phyloP scores from a whole-genome alignment of 2,888 invertebrate genomes.

The Thymelicus lineola region DNA sequence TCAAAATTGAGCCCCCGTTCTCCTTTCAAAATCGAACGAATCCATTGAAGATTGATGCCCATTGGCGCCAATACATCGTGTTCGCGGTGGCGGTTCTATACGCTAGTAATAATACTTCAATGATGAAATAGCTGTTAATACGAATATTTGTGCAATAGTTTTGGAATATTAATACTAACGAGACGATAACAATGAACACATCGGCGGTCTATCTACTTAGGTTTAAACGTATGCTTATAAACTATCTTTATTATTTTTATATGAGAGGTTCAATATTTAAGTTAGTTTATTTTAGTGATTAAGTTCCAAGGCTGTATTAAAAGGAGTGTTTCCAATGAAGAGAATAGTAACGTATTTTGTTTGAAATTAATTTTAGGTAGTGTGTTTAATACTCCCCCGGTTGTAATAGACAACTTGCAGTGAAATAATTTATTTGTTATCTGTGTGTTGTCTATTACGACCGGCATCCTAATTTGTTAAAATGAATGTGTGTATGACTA shows the following conservation, averaged over 20 bases:
- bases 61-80: too few relatives aligned
- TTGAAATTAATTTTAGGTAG: slow-evolving; percentile 55
- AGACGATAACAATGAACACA: slow-evolving; percentile 58
- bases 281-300: slow-evolving; percentile 79
- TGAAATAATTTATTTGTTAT: slow-evolving; percentile 43
- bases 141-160: slow-evolving; percentile 42
- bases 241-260: slow-evolving; percentile 75
- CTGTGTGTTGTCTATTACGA: slow-evolving; percentile 61
- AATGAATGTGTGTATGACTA: slow-evolving; percentile 79
- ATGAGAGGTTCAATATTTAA: slow-evolving; percentile 81
- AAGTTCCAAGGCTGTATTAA: slow-evolving; percentile 84
- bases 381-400: slow-evolving; percentile 73
- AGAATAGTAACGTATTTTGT: slow-evolving; percentile 57
- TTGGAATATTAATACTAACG: slow-evolving; percentile 29
- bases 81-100: too few relatives aligned
- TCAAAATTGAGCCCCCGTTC: too few relatives aligned
- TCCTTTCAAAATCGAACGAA: too few relatives aligned
- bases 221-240: slow-evolving; percentile 61
- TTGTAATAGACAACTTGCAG: slow-evolving; percentile 62
- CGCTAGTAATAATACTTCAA: too few relatives aligned
- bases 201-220: slow-evolving; percentile 82
- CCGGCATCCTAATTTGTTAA: slow-evolving; percentile 73
- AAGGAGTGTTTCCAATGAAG: slow-evolving; percentile 68
- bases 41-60: too few relatives aligned
- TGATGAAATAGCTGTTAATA: slow-evolving; percentile 38